Percentiles rank a stretch among this genome's conserved stretches.
These are phyloP conservation scores for Busseola fusca DNA, from an alignment of 2,888 invertebrate species.

Conservation along the genomic window DNA sequence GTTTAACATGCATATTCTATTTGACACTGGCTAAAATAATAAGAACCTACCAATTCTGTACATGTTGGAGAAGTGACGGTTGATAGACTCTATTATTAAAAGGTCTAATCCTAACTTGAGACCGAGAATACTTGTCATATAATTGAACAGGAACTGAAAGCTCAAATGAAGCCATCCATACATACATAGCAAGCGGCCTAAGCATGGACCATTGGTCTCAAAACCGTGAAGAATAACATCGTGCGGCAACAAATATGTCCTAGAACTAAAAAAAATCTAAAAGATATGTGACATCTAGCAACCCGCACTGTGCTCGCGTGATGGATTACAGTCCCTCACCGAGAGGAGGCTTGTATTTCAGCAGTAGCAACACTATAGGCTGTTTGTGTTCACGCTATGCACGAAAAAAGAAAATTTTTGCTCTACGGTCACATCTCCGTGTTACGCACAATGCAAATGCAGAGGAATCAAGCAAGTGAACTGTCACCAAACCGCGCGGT, in stretches of 20 bases:
- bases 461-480: neutral
- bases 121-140: neutral
- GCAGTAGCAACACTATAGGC: too few species aligned
- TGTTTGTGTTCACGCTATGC: too few species aligned
- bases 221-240: too few species aligned
- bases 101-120: too few species aligned
- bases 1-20: neutral
- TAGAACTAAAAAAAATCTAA: too few species aligned
- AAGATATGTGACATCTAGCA: too few species aligned
- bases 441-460: too few species aligned
- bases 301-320: too few species aligned
- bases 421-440: neutral
- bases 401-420: too few species aligned
- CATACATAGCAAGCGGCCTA: neutral
- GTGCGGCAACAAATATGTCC: too few species aligned
- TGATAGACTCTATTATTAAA: neutral
- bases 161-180: neutral
- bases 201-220: neutral
- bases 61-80: neutral
- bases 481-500: constrained; percentile 6
- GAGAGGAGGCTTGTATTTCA: too few species aligned
- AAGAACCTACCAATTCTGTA: neutral
- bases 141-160: neutral
- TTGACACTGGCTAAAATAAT: neutral
- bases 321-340: too few species aligned